Base-by-base conservation (phyloP, 2,888 invertebrate genomes). In the Aleiodes leptofemur region DNA sequence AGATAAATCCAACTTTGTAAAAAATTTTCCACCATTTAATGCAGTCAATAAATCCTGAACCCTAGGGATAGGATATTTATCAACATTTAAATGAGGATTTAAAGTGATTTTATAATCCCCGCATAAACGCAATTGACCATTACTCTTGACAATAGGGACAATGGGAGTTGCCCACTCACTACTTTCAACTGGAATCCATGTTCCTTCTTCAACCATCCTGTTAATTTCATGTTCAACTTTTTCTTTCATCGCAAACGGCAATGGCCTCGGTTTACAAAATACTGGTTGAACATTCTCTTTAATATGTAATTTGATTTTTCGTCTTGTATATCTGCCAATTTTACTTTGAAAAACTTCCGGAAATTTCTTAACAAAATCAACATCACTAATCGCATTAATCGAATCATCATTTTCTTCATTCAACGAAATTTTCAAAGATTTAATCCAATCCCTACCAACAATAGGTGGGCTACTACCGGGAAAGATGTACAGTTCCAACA, bases 1-100 rank as follows among this genome's bases (percentile, higher is more conserved):
- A 4, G 80, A 77, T 13, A 89, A 78, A 77, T 90, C 88, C 8
- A 90, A 78, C 77, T 86, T 87, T 4, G 84, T 80, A 79, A 89
- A 89, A 34, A 80, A 73, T 48, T 76, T 80, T 14, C 86, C 86
- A 53, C 83, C 85, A 71, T 76, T 74, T 34, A 69, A 31, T 31
- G 14, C 66, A 51, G 72, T 64, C n/a, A 83, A 79, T 23, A 85
- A 73, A 51, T 84, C 81, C 16, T 82, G 78, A 3, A 82, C 77
- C 9, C 76, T 66, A 4, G 82, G 84, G 34, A 82, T 50, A 61
- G 83, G 83, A 70, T 84, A 81, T 72, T 83, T 53, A 11, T 83
- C 81, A 72, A 83, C 78, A 66, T 78, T 72, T 13, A 86, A 59
- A 31, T 77, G 70, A 5, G 79, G 80, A 77, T 88, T 88, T 11